Evolutionary conservation across 2,888 invertebrate genomes (phyloP).

Genomic region (Seira musarum): DNA sequence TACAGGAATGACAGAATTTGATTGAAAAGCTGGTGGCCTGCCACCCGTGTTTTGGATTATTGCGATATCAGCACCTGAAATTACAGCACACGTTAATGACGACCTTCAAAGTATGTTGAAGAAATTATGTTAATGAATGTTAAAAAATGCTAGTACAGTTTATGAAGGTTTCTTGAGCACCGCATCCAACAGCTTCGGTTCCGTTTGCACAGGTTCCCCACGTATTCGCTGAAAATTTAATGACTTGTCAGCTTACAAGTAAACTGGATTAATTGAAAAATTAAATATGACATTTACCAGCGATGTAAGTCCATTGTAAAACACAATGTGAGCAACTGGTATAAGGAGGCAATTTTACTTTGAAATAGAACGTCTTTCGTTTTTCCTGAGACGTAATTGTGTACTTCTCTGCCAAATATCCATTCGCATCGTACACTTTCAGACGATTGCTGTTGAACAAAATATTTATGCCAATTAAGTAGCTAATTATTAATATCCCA

Average conservation of each 20-base stretch:
- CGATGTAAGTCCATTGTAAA: constrained; percentile 76
- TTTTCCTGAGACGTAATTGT: constrained; percentile 55
- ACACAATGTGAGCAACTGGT: constrained; percentile 77
- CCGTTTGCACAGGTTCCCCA: constrained; percentile 51
- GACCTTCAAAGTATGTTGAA: too few species aligned
- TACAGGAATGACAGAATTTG: constrained; percentile 26
- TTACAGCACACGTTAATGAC: too few species aligned
- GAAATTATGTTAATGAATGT: too few species aligned
- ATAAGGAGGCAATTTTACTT: constrained; percentile 85
- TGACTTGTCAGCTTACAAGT: too few species aligned
- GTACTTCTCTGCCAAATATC: constrained; percentile 74
- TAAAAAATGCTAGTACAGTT: constrained; percentile 29
- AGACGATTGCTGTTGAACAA: constrained; percentile 11
- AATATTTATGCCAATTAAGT: too few species aligned
- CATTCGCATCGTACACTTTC: constrained; percentile 77
- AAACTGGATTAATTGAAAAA: too few species aligned
- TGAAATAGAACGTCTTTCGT: constrained; percentile 78
- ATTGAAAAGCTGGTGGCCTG: constrained; percentile 71
- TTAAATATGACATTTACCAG: constrained; percentile 72
- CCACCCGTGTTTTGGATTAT: constrained; percentile 87
- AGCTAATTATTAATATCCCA: too few species aligned
- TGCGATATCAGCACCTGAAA: constrained; percentile 79
- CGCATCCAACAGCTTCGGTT: constrained; percentile 39
- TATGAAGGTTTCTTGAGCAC: constrained; percentile 47
- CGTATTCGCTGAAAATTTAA: constrained; percentile 73